Evolutionary conservation across 2,797 vertebrate species (phyloP), one percentile per base, ranked within the genome.

Genomic region (Esox masquinongy): DNA sequence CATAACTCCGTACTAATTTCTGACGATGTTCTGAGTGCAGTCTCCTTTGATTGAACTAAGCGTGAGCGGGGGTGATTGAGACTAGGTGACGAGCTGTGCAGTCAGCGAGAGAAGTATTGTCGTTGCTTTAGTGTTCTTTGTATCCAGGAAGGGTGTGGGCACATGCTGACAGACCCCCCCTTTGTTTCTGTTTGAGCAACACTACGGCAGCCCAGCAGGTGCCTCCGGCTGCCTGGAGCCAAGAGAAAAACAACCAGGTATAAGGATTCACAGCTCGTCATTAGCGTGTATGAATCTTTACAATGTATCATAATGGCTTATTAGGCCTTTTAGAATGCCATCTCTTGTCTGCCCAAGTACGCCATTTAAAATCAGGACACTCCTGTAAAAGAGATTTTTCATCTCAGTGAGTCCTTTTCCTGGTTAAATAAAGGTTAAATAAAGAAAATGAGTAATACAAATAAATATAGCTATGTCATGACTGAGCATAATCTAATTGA

Each of bases 101-200:
- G 36, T 39, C 36, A 19, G 17, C 5, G 17, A 19, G 77, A 89
- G 85, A 89, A 91, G 88, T 91, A 89, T 89, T 83, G 82, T 80
- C 81, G 36, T 8, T 56, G 85, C 82, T 74, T 86, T 74, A 71
- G 19, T 71, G 87, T 80, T 86, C 74, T 73, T 17, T 70, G 77
- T 87, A 87, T 88, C 88, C 73, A 51, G 83, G 81, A 88, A 92
- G 78, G 7, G 80, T 84, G 92, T 93, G 91, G 93, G 91, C 88
- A 83, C 84, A 76, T 71, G 82, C 84, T 83, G 80, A 91, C 83
- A 84, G 88, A 88, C 85, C 86, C 83, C 79, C 84, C 7, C 4
- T 84, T 76, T 17, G 85, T 93, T 93, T 90, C 92, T 88, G 92
- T 92, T 92, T 91, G 90, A 92, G 88, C 88, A 74, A n/a, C 68